Percentiles rank a stretch among this genome's conserved stretches.
Conservation (phyloP, 2,888 invertebrate species). For the Callyntrura sp. region DNA sequence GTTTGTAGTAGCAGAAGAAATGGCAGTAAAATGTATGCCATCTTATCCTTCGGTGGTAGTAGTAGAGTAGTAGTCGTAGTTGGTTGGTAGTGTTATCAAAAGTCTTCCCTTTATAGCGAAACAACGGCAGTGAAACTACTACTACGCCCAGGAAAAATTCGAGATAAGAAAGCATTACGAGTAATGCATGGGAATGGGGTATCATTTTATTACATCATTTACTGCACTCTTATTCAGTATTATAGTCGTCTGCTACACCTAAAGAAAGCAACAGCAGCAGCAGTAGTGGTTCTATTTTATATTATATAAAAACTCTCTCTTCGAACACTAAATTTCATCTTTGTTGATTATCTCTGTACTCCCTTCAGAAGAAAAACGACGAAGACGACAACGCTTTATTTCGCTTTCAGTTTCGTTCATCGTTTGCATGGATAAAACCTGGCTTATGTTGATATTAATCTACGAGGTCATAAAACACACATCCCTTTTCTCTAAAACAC, state of each 20-base stretch:
- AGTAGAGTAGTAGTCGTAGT: neutral
- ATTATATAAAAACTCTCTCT: neutral
- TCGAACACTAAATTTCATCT: constrained; percentile 40
- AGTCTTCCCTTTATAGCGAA: neutral
- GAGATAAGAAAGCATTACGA: constrained; percentile 32
- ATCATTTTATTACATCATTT: constrained; percentile 70
- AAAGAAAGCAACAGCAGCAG: neutral
- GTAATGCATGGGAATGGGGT: constrained; percentile 52
- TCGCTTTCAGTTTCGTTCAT: neutral
- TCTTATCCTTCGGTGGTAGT: constrained; percentile 11
- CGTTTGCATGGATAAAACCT: constrained; percentile 59
- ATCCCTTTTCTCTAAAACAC: constrained; percentile 56
- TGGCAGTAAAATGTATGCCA: constrained; percentile 1
- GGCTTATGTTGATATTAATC: constrained; percentile 74
- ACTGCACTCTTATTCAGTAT: constrained; percentile 39
- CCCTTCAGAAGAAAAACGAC: neutral
- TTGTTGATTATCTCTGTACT: constrained; percentile 24
- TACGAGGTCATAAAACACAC: constrained; percentile 71
- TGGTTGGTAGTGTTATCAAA: neutral
- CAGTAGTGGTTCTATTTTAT: neutral
- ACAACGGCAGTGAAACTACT: neutral
- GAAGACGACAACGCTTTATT: constrained; percentile 16
- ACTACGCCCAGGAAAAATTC: constrained; percentile 25
- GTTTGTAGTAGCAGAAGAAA: neutral
- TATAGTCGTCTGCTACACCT: constrained; percentile 27